Base-by-base conservation (phyloP, 2,888 invertebrate genomes). In the Erebia palarica region DNA sequence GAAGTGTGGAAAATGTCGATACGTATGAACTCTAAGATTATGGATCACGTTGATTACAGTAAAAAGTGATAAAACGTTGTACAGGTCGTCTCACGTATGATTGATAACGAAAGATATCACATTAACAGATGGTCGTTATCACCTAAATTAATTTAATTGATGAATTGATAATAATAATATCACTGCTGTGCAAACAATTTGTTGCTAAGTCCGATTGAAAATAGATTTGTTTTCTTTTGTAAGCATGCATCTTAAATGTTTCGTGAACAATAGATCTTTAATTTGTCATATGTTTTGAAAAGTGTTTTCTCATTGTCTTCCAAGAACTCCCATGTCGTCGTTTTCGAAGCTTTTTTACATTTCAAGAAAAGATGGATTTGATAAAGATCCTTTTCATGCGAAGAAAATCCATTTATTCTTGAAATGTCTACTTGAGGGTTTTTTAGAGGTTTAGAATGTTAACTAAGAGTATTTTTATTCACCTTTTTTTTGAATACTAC, bases 81-180 rank as follows among this genome's bases (percentile, higher is more conserved):
- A 68, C 59, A 64, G 68, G 63, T 70, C 55, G 47, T 57, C 64
- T 74, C 75, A 75, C 75, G 75, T 75, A 74, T 63, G 16, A n/a
- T 58, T 63, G 75, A 73, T 75, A 75, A 53, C 47, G 21, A 47
- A 14, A 53, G 7, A 13, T 53, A 53, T 61, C 14, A 14, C 47
- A 71, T 71, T 75, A 74, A 65, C 21, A 21, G 21, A 21, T 53
- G 16, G 10, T 58, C 16, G 18, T 44, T 44, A 44, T 61, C 60
- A 11, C 7, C 42, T 42, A 27, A 21, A 27, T 42, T 44, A 18
- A 18, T 16, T 4, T 61, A 27, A 7, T 58, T 27, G 16, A 18
- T 55, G 10, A 55, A 55, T 16, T 7, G 14, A 8, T 27, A 14
- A 16, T 27, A 14, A 16, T 53, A 53, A 49, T 14, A 8, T 51